Evolutionary conservation across 2,797 vertebrate genomes (phyloP).

Genomic region (Falco rusticolus): DNA sequence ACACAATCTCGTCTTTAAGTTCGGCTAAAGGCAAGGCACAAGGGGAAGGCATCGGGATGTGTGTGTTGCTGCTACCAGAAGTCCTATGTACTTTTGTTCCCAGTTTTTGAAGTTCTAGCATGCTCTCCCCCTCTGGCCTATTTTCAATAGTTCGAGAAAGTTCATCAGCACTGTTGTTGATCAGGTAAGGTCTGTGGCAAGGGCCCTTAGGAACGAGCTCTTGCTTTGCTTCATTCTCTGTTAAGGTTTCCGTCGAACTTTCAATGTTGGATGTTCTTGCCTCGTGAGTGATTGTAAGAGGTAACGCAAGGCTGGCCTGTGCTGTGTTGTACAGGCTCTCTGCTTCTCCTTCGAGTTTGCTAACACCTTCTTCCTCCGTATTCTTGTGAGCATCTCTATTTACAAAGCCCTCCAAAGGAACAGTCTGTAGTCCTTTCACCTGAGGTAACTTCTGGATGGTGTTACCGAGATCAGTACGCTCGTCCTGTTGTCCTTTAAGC

Average conservation of each 20-base stretch:
- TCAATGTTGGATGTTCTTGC: constrained; percentile 82
- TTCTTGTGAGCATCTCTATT: constrained; percentile 3
- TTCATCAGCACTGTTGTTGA: constrained; percentile 39
- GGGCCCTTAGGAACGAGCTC: constrained; percentile 51
- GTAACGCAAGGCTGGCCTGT: constrained; percentile 50
- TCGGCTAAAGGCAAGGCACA: constrained; percentile 88
- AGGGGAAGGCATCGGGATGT: constrained; percentile 77
- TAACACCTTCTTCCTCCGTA: constrained; percentile 3
- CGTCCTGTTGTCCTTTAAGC: constrained; percentile 26
- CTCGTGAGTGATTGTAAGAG: constrained; percentile 69
- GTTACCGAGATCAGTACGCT: background rate
- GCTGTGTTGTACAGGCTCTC: constrained; percentile 44
- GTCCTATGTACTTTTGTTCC: constrained; percentile 77
- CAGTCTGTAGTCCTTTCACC: constrained; percentile 6
- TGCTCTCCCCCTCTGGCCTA: constrained; percentile 63
- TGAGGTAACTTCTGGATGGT: constrained; percentile 35
- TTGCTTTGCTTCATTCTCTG: constrained; percentile 80
- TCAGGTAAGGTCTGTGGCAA: constrained; percentile 38
- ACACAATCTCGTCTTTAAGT: constrained; percentile 78
- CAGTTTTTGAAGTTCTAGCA: constrained; percentile 62
- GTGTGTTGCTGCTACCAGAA: constrained; percentile 76
- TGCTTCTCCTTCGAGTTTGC: constrained; percentile 10
- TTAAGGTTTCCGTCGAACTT: constrained; percentile 89
- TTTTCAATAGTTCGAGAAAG: constrained; percentile 23
- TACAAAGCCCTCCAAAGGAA: constrained; percentile 25